Evolutionary conservation across 1,140 invertebrate genomes (phyloP), one percentile per base, ranked within the genome.

Genomic region (Aphaenogaster ashmeadi): DNA sequence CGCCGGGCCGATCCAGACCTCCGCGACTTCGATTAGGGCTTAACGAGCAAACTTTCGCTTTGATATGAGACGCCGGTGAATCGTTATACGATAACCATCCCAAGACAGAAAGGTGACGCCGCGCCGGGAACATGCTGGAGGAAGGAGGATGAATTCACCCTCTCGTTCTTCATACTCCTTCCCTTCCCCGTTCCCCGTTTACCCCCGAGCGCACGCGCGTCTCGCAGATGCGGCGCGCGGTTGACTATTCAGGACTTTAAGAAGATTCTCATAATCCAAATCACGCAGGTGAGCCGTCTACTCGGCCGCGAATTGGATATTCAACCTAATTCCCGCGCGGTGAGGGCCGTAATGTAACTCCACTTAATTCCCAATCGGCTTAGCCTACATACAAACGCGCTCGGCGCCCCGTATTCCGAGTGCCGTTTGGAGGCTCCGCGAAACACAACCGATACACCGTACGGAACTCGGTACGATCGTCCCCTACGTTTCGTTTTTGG

Each of bases 311-410:
- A 86, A 86, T 86, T 86, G 72, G 83, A 86, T 86, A 66, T 86
- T 86, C 58, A 66, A 86, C 21, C 47, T 79, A 78, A 86, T 64
- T 78, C 60, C 47, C 21, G 83, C 69, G 80, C 83, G 60, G 67
- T 15, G 60, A 78, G 83, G n/a, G 47, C 50, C 72, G 83, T 66
- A 86, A 86, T 86, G 83, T 78, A 86, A 86, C 72, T 86, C 58
- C 50, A 67, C 74, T 86, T 79, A 86, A 86, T 86, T 86, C 83
- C 62, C 83, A 86, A 78, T 86, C 83, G 83, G 83, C 83, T 86
- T 86, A 86, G 77, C 74, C 74, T 78, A 86, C 83, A 79, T 86
- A 62, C 83, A 84, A 27, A 60, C 41, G 54, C 50, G 11, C 33
- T 52, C 47, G 15, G 11, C 52, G 33, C n/a, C 21, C 36, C 8